Base-by-base conservation (phyloP, 2,113 vertebrate genomes). In the Indicator indicator region DNA sequence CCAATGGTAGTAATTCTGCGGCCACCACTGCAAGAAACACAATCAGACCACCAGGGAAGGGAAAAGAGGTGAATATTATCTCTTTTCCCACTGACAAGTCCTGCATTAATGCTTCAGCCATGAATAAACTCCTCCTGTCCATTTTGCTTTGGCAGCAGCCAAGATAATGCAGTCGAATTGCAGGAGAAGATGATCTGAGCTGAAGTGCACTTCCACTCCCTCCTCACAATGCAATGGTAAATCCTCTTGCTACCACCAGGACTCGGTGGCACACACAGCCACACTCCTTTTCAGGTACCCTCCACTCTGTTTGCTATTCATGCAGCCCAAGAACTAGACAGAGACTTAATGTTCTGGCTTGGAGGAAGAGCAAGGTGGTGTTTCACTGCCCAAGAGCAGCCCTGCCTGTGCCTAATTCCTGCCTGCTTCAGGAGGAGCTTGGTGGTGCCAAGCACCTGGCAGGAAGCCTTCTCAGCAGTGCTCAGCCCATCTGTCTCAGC, bases 1-100 rank as follows among this genome's bases (percentile, higher is more conserved):
- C 99, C 99, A 17, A 1, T 36, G 4, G 99, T 86, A 19, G 90
- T 97, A 94, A 99, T 96, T 24, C 76, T 98, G 94, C 99, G 98
- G 81, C 97, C 98, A 77, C 99, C 99, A 79, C 99, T 99, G 83
- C 63, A 95, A 73, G 75, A 96, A 65, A 96, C 73, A 26, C 93
- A 65, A 95, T 55, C 71, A 36, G 36, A 23, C 92, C 88, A 21
- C 19, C 5, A 8, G 15, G 10, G 7, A 12, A 6, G 38, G 32
- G 17, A 27, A 46, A 26, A 21, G 12, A 79, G 33, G 24, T 80
- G 83, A 78, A 40, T 62, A 40, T 32, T 30, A 58, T 20, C 26
- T 76, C 14, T 72, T 73, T 79, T 40, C 72, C 17, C 27, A 60
- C 30, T 82, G 46, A 12, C 77, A 73, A 59, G 52, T 56, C 40